Evolutionary conservation across 2,888 invertebrate species (phyloP).

Genomic region (Dusona sp.): DNA sequence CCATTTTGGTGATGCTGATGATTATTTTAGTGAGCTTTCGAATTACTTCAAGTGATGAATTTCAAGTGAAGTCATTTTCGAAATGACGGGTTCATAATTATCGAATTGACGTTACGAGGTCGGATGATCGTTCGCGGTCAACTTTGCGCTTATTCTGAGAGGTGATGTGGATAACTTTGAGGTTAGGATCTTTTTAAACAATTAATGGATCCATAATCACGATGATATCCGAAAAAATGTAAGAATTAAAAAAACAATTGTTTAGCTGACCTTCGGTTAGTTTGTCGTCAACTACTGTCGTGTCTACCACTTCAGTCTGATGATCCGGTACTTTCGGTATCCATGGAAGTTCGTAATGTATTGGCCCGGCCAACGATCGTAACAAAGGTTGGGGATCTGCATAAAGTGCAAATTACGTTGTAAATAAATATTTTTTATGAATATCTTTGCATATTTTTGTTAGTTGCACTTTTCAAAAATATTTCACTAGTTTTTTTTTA

Average conservation of each 20-base stretch:
- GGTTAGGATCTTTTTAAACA: background rate
- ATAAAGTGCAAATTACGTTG: background rate
- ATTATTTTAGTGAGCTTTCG: background rate
- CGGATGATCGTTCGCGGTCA: background rate
- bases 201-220: background rate
- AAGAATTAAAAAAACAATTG: background rate
- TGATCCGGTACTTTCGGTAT: constrained; percentile 68
- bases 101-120: background rate
- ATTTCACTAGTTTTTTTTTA: background rate
- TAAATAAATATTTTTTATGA: background rate
- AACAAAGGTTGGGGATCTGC: constrained; percentile 16
- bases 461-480: background rate
- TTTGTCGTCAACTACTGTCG: constrained; percentile 75
- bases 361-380: background rate
- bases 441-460: background rate
- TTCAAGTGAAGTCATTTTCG: background rate
- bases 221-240: background rate
- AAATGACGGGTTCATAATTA: background rate
- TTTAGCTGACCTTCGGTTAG: constrained; percentile 72
- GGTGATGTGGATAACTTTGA: background rate
- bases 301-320: constrained; percentile 74
- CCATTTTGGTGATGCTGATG: background rate
- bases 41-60: background rate
- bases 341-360: constrained; percentile 74
- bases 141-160: background rate